phyloP scores from a whole-genome alignment of 2,113 vertebrate species.

The Paradoxurus hermaphroditus region DNA sequence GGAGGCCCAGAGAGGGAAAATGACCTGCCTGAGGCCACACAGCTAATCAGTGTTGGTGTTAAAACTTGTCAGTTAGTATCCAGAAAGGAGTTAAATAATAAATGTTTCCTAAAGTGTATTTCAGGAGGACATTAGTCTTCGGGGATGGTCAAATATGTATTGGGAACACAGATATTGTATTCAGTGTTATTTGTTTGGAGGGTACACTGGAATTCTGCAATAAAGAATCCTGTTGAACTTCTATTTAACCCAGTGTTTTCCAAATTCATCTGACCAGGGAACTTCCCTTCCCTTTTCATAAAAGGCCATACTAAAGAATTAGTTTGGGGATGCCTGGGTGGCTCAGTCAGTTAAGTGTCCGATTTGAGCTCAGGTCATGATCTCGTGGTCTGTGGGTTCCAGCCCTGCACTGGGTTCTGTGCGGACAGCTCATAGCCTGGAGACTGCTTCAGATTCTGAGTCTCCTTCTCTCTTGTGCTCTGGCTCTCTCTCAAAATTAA shows the following conservation, averaged over 20 bases:
- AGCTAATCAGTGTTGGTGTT: neutral
- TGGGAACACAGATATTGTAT: neutral
- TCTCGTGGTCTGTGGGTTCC: too few species aligned
- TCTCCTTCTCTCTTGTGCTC: too few species aligned
- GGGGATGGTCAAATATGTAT: neutral
- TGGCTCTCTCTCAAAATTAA: too few species aligned
- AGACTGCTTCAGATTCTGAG: too few species aligned
- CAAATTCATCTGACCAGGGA: neutral
- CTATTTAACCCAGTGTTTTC: neutral
- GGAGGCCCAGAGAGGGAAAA: neutral
- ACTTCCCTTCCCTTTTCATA: neutral
- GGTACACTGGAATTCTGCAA: neutral
- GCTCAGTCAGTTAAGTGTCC: too few species aligned
- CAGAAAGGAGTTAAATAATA: neutral
- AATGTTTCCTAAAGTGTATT: neutral
- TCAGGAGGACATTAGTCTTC: neutral
- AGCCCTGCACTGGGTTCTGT: rapidly evolving
- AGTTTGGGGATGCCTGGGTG: neutral
- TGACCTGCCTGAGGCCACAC: neutral
- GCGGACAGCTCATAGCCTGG: too few species aligned
- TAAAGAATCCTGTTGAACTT: neutral
- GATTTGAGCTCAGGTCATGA: too few species aligned
- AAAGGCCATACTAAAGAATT: neutral
- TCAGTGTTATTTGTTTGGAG: neutral
- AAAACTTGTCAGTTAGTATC: neutral